Percentiles rank a stretch among this genome's conserved stretches.
These are phyloP conservation scores for Epinephelus coioides DNA, from an alignment of 2,797 vertebrate genomes.

Conservation along the genomic window DNA sequence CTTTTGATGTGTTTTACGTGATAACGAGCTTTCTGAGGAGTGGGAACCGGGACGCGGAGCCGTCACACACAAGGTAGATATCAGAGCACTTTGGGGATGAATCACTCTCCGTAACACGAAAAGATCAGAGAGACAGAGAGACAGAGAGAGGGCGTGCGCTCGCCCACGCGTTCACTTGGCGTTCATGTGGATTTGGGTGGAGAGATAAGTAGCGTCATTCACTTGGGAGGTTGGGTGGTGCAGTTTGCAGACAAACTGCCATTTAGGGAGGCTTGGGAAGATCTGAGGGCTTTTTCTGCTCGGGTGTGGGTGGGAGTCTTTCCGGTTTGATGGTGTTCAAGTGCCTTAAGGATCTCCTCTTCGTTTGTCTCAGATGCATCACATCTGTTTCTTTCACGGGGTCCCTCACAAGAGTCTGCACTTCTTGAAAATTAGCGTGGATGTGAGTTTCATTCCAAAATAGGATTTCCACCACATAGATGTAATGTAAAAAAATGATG, in stretches of 20 bases:
- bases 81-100: slow-evolving; percentile 66
- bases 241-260: slow-evolving; percentile 72
- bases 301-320: slow-evolving; percentile 69
- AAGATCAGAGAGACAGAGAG: slow-evolving; percentile 50
- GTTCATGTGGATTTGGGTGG: slow-evolving; percentile 51
- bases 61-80: slow-evolving; percentile 37
- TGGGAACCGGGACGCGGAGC: slow-evolving; percentile 26
- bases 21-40: slow-evolving; percentile 34
- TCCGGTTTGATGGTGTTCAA: slow-evolving; percentile 80
- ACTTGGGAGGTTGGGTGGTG: slow-evolving; percentile 21
- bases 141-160: slow-evolving; percentile 2
- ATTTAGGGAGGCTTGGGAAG: slow-evolving; percentile 72
- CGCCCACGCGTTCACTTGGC: slow-evolving; percentile 52
- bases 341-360: slow-evolving; percentile 84
- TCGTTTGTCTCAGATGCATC: slow-evolving; percentile 61
- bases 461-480: slow-evolving; percentile 24
- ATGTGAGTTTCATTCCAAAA: slow-evolving; percentile 48
- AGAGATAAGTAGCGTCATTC: slow-evolving; percentile 41
- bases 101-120: slow-evolving; percentile 55
- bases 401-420: slow-evolving; percentile 51
- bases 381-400: slow-evolving; percentile 59
- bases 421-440: slow-evolving; percentile 31
- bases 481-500: slow-evolving; percentile 17
- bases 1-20: slow-evolving; percentile 33
- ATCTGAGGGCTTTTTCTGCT: slow-evolving; percentile 69